Evolutionary conservation across 1,140 invertebrate genomes (phyloP).

Genomic region (Amyelois transitella): DNA sequence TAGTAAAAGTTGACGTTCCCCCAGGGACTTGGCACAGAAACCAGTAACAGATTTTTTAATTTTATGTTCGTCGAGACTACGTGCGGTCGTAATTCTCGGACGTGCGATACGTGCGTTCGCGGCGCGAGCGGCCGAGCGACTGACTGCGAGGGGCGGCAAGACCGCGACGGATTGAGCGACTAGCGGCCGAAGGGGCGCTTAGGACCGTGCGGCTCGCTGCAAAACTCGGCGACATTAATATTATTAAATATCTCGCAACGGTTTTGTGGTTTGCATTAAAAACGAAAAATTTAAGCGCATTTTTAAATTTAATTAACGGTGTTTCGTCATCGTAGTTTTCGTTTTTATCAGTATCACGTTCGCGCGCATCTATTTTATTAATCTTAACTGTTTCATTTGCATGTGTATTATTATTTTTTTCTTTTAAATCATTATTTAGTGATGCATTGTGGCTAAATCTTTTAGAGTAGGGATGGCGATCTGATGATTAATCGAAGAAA

Average conservation of each 20-base stretch:
- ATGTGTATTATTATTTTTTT: too few relatives aligned
- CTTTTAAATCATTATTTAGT: too few relatives aligned
- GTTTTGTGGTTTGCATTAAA: not conserved
- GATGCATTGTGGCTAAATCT: too few relatives aligned
- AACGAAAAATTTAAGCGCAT: not conserved
- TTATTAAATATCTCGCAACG: constrained; percentile 20
- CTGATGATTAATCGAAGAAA: too few relatives aligned
- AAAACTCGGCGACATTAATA: constrained; percentile 20
- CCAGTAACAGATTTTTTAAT: constrained; percentile 41
- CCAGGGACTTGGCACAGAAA: constrained; percentile 35
- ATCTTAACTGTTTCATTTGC: too few relatives aligned
- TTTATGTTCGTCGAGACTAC: constrained; percentile 46
- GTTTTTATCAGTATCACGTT: too few relatives aligned
- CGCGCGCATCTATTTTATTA: too few relatives aligned
- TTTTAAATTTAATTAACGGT: not conserved
- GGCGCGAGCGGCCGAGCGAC: constrained; percentile 45
- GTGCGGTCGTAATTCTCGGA: constrained; percentile 20
- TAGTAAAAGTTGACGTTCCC: constrained; percentile 27
- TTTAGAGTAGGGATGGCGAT: too few relatives aligned
- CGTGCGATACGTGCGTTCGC: constrained; percentile 29
- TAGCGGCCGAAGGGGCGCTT: constrained; percentile 46
- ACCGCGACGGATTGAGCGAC: constrained; percentile 28
- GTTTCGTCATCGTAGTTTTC: not conserved
- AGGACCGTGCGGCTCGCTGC: constrained; percentile 31
- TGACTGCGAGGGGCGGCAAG: constrained; percentile 36